Percentiles rank a stretch among this genome's conserved stretches.
These are phyloP conservation scores for Eleutherodactylus coqui DNA, from an alignment of 2,797 vertebrate species.

Conservation along the genomic window DNA sequence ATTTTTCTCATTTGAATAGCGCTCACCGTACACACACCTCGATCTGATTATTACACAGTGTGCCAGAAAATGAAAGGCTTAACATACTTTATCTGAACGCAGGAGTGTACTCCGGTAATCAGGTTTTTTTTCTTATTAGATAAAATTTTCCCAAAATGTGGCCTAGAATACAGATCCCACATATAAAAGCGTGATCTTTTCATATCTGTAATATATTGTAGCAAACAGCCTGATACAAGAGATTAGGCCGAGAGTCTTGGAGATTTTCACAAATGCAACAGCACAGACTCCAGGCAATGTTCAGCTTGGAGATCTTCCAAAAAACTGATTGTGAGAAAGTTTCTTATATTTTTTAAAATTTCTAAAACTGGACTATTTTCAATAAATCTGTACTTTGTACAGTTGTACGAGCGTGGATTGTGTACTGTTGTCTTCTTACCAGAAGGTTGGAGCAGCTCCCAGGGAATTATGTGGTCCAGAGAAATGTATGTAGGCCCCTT, in stretches of 20 bases:
- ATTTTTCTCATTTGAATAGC: not conserved
- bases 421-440: conserved; percentile 37
- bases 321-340: conserved; percentile 26
- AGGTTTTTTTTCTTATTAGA: conserved; percentile 11
- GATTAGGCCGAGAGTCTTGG: conserved; percentile 28
- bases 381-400: conserved; percentile 56
- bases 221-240: conserved; percentile 43
- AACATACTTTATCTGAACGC: conserved; percentile 37
- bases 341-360: conserved; percentile 40
- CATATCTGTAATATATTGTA: conserved; percentile 50
- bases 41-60: conserved; percentile 42
- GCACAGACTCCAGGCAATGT: not conserved
- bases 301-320: conserved; percentile 49
- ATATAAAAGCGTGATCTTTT: not conserved
- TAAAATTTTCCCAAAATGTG: conserved; percentile 19
- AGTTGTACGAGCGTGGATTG: conserved; percentile 17
- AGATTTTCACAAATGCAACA: conserved; percentile 45
- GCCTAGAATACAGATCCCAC: conserved; percentile 26
- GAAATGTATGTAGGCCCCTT: conserved; percentile 45
- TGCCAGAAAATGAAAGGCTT: conserved; percentile 49
- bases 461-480: conserved; percentile 50
- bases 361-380: conserved; percentile 45
- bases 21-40: not conserved
- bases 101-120: conserved; percentile 35
- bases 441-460: conserved; percentile 58